Evolutionary conservation across 2,888 invertebrate species (phyloP).

Genomic region (Anoncus sp.): DNA sequence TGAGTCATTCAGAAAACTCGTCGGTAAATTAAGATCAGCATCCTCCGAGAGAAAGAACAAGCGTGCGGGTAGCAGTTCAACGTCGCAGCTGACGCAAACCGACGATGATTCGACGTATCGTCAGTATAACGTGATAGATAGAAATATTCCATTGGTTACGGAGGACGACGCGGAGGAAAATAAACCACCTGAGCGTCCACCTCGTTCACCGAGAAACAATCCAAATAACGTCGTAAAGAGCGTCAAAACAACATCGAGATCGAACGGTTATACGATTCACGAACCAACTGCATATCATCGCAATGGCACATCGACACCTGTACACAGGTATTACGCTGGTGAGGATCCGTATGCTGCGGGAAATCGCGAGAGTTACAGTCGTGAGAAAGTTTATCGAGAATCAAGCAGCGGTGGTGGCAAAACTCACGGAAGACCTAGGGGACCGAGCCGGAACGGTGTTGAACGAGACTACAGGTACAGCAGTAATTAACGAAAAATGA

Average conservation of each 20-base stretch:
- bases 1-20: constrained; percentile 92
- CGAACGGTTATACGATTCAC: constrained; percentile 64
- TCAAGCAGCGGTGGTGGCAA: constrained; percentile 84
- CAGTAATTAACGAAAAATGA: too few relatives aligned
- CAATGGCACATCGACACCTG: constrained; percentile 84
- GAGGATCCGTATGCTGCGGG: constrained; percentile 94
- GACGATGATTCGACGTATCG: constrained; percentile 84
- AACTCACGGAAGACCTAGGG: constrained; percentile 74
- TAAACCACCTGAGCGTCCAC: constrained; percentile 76
- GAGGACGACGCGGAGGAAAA: constrained; percentile 78
- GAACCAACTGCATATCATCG: constrained; percentile 70
- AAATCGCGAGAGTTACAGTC: constrained; percentile 87
- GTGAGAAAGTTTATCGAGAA: constrained; percentile 92
- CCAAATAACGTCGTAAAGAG: constrained; percentile 53
- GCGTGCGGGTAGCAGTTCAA: constrained; percentile 77
- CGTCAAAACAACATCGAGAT: constrained; percentile 53
- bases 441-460: constrained; percentile 75
- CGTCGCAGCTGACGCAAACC: constrained; percentile 79
- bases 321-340: constrained; percentile 93
- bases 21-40: constrained; percentile 92
- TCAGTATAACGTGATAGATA: constrained; percentile 85
- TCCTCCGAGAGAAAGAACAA: constrained; percentile 88
- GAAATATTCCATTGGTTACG: constrained; percentile 82
- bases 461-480: constrained; percentile 67
- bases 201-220: constrained; percentile 71